phyloP scores from a whole-genome alignment of 2,888 invertebrate genomes.

The Baronia brevicornis region DNA sequence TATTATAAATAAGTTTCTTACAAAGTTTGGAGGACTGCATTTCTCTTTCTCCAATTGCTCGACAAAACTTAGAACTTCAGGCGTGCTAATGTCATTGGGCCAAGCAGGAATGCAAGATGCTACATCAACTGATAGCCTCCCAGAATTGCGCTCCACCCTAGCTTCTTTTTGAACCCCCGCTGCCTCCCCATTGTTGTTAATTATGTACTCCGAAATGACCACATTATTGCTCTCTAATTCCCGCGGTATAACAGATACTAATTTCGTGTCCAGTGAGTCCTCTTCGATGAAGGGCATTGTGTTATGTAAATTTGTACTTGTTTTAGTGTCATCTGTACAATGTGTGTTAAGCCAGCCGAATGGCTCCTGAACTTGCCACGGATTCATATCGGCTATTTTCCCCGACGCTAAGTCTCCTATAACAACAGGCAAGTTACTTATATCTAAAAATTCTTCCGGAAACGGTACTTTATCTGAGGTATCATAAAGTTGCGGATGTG shows the following conservation, averaged over 20 bases:
- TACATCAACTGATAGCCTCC: slow-evolving; percentile 47
- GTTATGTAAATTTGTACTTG: slow-evolving; percentile 38
- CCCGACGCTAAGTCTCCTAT: slow-evolving; percentile 51
- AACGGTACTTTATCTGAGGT: slow-evolving; percentile 33
- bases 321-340: slow-evolving; percentile 38
- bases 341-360: slow-evolving; percentile 40
- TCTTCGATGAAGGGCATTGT: slow-evolving; percentile 60
- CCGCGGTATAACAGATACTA: slow-evolving; percentile 49
- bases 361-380: slow-evolving; percentile 36
- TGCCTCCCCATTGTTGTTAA: slow-evolving; percentile 30
- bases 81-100: slow-evolving; percentile 51
- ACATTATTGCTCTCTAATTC: slow-evolving; percentile 54
- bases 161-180: slow-evolving; percentile 22
- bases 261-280: slow-evolving; percentile 54
- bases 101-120: slow-evolving; percentile 35
- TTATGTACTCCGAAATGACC: slow-evolving; percentile 45
- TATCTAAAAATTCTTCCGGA: slow-evolving; percentile 52
- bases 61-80: slow-evolving; percentile 60
- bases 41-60: slow-evolving; percentile 65
- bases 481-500: slow-evolving; percentile 29
- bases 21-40: slow-evolving; percentile 34
- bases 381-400: slow-evolving; percentile 33
- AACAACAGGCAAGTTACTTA: slow-evolving; percentile 55
- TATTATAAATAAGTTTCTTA: too few relatives aligned
- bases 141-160: slow-evolving; percentile 24